Percentiles rank a stretch among this genome's conserved stretches.
Conservation (phyloP, 2,113 vertebrate species). For the Muntiacus reevesi region DNA sequence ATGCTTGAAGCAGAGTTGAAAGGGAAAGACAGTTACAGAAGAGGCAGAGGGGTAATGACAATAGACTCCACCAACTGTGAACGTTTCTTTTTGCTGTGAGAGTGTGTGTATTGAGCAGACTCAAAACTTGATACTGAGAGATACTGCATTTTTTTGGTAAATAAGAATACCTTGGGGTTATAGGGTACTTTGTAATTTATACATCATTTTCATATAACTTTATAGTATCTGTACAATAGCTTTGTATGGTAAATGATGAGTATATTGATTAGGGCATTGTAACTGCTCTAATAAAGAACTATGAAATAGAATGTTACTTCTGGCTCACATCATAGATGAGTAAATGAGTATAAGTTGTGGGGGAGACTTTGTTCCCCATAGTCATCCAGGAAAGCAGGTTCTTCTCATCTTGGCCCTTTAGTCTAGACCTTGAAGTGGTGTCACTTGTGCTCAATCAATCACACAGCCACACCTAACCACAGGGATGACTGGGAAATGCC, state of each 20-base stretch:
- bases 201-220: background rate
- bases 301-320: background rate
- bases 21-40: background rate
- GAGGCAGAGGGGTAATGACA: background rate
- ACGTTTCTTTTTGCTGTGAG: background rate
- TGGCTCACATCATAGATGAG: background rate
- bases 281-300: background rate
- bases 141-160: background rate
- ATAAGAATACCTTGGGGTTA: background rate
- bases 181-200: background rate
- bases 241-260: background rate
- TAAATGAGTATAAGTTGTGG: background rate
- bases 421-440: background rate
- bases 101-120: background rate
- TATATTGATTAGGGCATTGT: background rate
- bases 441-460: background rate
- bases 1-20: background rate
- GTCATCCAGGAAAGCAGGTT: background rate
- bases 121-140: background rate
- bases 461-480: background rate
- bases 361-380: background rate
- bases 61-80: background rate
- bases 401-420: background rate
- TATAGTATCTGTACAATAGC: background rate
- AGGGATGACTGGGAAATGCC: background rate